Evolutionary conservation across 2,113 vertebrate species (phyloP).

Genomic region (Pholis gunnellus): DNA sequence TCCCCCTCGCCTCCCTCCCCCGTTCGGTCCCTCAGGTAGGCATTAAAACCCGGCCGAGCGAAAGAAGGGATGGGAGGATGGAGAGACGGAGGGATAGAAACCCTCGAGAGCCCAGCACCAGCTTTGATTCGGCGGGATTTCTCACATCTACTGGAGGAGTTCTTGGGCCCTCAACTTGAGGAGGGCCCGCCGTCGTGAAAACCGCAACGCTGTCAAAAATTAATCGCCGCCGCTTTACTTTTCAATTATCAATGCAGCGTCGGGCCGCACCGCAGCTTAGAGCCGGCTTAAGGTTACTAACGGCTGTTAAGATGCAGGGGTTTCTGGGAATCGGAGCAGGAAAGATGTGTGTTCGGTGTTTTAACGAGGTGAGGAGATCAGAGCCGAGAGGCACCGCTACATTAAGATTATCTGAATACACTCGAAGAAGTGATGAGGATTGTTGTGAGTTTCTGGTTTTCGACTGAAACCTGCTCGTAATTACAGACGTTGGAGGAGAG

Average conservation of each 20-base stretch:
- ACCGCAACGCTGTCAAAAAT: constrained; percentile 71
- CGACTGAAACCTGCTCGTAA: background rate
- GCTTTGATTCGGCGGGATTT: constrained; percentile 73
- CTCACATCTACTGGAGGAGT: constrained; percentile 63
- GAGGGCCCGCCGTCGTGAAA: constrained; percentile 48
- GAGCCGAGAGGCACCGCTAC: background rate
- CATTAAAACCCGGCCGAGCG: constrained; percentile 70
- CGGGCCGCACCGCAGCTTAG: constrained; percentile 69
- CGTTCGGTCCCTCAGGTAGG: constrained; percentile 73
- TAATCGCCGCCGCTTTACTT: constrained; percentile 75
- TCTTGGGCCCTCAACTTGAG: background rate
- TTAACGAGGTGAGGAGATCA: constrained; percentile 56
- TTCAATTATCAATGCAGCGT: constrained; percentile 79
- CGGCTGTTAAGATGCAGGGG: constrained; percentile 69
- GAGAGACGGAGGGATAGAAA: constrained; percentile 28
- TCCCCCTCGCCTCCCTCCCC: constrained; percentile 44
- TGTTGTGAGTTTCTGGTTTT: background rate
- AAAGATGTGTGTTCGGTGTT: constrained; percentile 35
- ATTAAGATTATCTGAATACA: constrained; percentile 33
- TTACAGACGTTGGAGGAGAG: background rate
- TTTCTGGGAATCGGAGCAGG: constrained; percentile 56
- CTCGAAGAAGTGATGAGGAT: constrained; percentile 26
- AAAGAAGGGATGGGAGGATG: constrained; percentile 48
- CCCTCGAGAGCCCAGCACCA: constrained; percentile 45
- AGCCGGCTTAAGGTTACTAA: constrained; percentile 77